Base-by-base conservation (phyloP, 64 coral and sea anemone species). In the Montipora cactus region DNA sequence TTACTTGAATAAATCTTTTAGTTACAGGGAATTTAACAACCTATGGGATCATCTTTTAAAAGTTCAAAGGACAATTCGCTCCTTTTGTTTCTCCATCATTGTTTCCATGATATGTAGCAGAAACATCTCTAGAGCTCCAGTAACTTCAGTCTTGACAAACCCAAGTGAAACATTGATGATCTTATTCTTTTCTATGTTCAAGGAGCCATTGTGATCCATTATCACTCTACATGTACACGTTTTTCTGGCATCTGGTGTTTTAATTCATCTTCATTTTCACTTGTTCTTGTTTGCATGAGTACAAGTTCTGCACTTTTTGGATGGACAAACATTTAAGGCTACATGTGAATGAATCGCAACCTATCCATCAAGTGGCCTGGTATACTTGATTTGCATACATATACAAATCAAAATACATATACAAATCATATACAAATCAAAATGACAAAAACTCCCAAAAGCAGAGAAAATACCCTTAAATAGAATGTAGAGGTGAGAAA, bases 321-420 rank as follows among this genome's bases (percentile, higher is more conserved):
- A 37, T 37, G 1, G 37, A 37, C 37, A 37, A 37, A 37, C 37
- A 37, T 37, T 37, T 37, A 37, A 37, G 37, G 37, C 37, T 37
- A 37, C 37, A 37, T 37, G 37, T 0, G 37, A 37, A 37, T 37
- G 37, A 37, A 37, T 37, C 37, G 37, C 37, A 37, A 37, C 37
- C 37, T 37, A 37, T 37, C 37, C 37, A 37, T 37, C 6, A 11
- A 57, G 53, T 57, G 53, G 53, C 53, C 37, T 57, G 53, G 53
- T 57, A 57, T 57, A 8, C 11, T 57, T 57, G 53, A 86, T 86
- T 86, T 86, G 8, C 82, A 86, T 71, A 69, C 10, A 86, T 85
- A n/a, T 85, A 15, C 81, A 85, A 68, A 19, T 86, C 46, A 44
- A 8, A 47, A 57, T 37, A 25, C 25, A 25, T 25, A 25, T 25